These are phyloP conservation scores for Asbolus verrucosus DNA, from an alignment of 1,140 invertebrate species.

Conservation along the genomic window DNA sequence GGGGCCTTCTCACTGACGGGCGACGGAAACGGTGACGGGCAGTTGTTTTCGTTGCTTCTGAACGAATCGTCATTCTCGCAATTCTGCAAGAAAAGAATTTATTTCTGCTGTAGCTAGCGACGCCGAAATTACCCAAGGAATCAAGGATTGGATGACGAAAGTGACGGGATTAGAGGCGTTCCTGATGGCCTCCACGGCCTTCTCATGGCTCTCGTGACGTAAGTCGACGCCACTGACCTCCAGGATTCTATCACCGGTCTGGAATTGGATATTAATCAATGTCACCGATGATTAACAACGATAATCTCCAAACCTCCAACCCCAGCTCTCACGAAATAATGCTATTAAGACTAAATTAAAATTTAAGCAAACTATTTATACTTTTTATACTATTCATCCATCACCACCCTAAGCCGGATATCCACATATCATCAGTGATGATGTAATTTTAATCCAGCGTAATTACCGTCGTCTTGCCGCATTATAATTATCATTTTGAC, in stretches of 20 bases:
- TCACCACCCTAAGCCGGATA: no score
- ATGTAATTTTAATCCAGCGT: no score
- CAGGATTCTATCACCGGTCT: constrained; percentile 90
- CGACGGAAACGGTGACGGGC: constrained; percentile 34
- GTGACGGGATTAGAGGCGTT: constrained; percentile 90
- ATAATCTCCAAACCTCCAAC: no score
- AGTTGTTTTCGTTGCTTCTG: constrained; percentile 21
- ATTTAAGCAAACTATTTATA: no score
- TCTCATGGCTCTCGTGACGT: constrained; percentile 90
- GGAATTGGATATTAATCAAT: no score
- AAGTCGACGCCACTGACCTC: constrained; percentile 95
- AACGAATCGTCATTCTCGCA: constrained; percentile 21
- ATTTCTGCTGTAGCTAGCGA: background rate
- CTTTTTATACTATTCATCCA: no score
- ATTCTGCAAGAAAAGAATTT: constrained; percentile 1
- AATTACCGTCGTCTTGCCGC: no score
- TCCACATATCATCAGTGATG: no score
- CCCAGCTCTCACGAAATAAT: no score
- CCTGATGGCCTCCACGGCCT: constrained; percentile 96
- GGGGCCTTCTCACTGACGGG: constrained; percentile 6
- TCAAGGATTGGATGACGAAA: constrained; percentile 93
- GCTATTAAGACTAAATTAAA: no score
- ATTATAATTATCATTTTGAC: no score
- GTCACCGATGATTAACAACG: no score
- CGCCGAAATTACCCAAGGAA: constrained; percentile 75